Percentiles rank a stretch among this genome's conserved stretches.
These are phyloP conservation scores for Rissa tridactyla DNA, from an alignment of 2,113 vertebrate genomes.

Conservation along the genomic window DNA sequence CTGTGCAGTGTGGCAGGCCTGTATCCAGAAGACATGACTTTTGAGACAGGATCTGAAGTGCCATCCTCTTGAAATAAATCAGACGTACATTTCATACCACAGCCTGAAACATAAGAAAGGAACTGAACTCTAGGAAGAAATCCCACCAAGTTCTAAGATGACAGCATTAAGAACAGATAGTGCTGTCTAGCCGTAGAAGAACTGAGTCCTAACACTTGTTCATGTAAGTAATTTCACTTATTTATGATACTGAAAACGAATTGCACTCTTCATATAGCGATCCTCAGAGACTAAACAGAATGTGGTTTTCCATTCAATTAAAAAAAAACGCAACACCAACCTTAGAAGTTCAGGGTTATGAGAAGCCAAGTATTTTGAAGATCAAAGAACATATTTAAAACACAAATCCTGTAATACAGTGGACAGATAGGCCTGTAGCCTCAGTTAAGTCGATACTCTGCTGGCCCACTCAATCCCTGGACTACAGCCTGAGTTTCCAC, in stretches of 20 bases:
- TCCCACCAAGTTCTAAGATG: background rate
- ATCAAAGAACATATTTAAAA: background rate
- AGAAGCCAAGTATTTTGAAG: background rate
- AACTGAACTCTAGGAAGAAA: background rate
- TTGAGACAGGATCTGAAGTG: background rate
- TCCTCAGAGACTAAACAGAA: background rate
- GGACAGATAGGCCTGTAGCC: background rate
- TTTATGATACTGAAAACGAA: background rate
- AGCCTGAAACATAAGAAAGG: background rate
- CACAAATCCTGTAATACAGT: background rate
- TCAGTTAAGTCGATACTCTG: background rate
- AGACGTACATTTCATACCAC: background rate
- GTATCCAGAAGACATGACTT: background rate
- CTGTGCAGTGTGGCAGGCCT: background rate
- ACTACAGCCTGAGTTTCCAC: background rate
- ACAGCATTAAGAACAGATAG: background rate
- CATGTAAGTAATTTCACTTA: background rate
- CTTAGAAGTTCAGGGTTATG: background rate
- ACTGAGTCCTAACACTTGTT: background rate
- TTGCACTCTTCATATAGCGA: background rate
- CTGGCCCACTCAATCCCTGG: background rate
- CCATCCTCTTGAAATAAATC: background rate
- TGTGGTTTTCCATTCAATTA: background rate
- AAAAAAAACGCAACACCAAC: background rate
- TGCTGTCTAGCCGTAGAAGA: background rate